These are phyloP conservation scores for Aplodontia rufa DNA, from an alignment of 2,113 vertebrate species.

Conservation along the genomic window DNA sequence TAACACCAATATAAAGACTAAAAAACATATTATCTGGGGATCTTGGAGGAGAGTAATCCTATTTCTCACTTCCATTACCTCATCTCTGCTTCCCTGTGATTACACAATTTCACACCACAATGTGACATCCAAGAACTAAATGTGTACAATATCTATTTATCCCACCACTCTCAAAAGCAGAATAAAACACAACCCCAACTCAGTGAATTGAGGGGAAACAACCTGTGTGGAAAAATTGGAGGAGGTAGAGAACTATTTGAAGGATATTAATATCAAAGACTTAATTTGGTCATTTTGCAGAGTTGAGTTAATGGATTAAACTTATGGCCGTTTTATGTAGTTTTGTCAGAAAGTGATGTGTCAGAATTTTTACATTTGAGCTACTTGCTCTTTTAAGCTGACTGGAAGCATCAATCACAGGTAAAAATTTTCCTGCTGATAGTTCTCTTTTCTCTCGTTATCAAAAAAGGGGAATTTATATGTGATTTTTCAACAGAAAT, in stretches of 20 bases:
- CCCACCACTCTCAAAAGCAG: conserved; percentile 24
- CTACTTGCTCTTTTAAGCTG: conserved; percentile 69
- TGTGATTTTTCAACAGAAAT: conserved; percentile 76
- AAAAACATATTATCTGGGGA: neutral
- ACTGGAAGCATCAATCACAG: conserved; percentile 69
- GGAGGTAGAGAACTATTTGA: conserved; percentile 60
- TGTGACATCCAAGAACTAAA: conserved; percentile 30
- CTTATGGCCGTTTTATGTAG: conserved; percentile 68
- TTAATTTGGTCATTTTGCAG: conserved; percentile 62
- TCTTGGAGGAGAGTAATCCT: neutral
- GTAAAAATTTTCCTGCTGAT: conserved; percentile 64
- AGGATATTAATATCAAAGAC: conserved; percentile 66
- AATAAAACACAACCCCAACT: conserved; percentile 29
- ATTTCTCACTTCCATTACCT: neutral
- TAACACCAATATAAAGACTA: neutral
- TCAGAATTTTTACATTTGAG: conserved; percentile 77
- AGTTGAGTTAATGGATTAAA: conserved; percentile 74
- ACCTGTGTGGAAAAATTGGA: neutral
- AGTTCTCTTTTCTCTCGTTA: conserved; percentile 75
- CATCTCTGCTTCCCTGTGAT: neutral
- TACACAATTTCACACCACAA: neutral
- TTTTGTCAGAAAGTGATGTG: conserved; percentile 75
- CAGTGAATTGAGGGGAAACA: neutral
- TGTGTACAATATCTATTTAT: conserved; percentile 1
- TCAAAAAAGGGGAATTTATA: conserved; percentile 75